phyloP scores from a whole-genome alignment of 1,140 invertebrate species.

The Caenorhabditis brenneri region DNA sequence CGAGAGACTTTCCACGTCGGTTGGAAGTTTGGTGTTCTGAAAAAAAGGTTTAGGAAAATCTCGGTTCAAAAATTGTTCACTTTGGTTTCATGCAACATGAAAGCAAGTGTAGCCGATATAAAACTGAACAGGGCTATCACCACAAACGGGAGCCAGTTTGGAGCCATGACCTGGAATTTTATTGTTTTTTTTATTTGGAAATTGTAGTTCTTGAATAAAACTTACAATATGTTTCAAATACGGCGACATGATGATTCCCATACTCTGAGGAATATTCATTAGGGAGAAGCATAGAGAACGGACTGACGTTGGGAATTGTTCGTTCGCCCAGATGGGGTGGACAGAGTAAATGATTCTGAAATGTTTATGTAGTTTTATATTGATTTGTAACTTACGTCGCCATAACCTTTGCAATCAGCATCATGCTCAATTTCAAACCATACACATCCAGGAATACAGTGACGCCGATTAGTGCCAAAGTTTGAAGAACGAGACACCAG shows the following conservation, averaged over 20 bases:
- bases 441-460: not conserved
- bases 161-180: not conserved
- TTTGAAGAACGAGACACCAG: slow-evolving; percentile 6
- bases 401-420: not conserved
- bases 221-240: slow-evolving; percentile 18
- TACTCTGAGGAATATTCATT: slow-evolving; percentile 17
- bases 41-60: not conserved
- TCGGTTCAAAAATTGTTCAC: not conserved
- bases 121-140: slow-evolving; percentile 9
- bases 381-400: not conserved
- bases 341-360: slow-evolving; percentile 31
- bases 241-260: slow-evolving; percentile 14
- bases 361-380: not conserved
- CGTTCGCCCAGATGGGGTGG: slow-evolving; percentile 17
- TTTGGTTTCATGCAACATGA: slow-evolving; percentile 21
- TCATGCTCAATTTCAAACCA: not conserved
- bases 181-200: not conserved
- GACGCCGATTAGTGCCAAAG: not conserved
- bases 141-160: slow-evolving; percentile 3
- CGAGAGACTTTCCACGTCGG: slow-evolving; percentile 14
- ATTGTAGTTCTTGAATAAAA: not conserved
- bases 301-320: slow-evolving; percentile 10
- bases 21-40: slow-evolving; percentile 4
- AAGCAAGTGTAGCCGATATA: not conserved
- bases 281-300: not conserved